Evolutionary conservation across 2,797 vertebrate genomes (phyloP), one percentile per base, ranked within the genome.

Genomic region (Paguma larvata): DNA sequence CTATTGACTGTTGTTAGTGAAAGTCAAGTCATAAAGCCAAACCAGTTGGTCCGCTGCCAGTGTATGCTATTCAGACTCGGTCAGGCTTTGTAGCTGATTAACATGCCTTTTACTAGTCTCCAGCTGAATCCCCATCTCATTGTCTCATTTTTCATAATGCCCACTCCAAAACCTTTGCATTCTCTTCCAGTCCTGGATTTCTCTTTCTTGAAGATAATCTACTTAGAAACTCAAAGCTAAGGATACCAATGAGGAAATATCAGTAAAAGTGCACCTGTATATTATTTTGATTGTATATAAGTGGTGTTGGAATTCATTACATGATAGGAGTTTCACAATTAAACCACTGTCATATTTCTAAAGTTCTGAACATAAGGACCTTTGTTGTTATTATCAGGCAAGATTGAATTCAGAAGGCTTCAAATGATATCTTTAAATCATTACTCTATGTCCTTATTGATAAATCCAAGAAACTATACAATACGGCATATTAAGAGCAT

Each of bases 21-120:
- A 92, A 96, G 80, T 94, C 62, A 65, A 85, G 44, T 46, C 72
- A 83, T 73, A 90, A 91, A 85, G 30, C 59, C 72, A 73, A n/a
- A n/a, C 27, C 21, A 19, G 15, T 51, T 94, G 89, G 75, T 41
- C 53, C 23, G 13, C 27, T 15, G 97, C 95, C 94, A 83, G 48
- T 9, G 5, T 27, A 0, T 27, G 48, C 72, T 88, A 3, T 82
- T 94, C 70, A 84, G 44, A 48, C 14, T 53, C 32, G 84, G 48
- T 75, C 65, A 85, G 63, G 48, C 51, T 92, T 93, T 25, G 3
- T 3, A 72, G 25, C 78, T 80, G 68, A 85, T 75, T 82, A 84
- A 48, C 88, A 44, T 38, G 59, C 16, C 18, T 86, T 82, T 89
- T 62, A 65, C 51, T 91, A 65, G 62, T 63, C 84, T 68, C 83